Evolutionary conservation across 2,888 invertebrate species (phyloP).

Genomic region (Atethmia centrago): DNA sequence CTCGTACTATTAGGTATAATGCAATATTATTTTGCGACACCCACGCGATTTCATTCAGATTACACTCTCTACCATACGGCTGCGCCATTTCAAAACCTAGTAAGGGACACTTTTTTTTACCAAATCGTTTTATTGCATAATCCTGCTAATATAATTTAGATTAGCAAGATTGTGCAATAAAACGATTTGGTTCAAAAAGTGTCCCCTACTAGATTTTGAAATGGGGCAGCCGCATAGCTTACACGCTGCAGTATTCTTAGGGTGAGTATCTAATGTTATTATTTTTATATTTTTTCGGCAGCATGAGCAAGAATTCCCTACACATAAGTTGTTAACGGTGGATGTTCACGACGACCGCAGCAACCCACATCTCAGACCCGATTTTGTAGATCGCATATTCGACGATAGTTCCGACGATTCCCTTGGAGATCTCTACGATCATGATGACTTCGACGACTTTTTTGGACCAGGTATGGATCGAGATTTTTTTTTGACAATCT

Average conservation of each 20-base stretch:
- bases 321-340: constrained; percentile 76
- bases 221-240: too few species aligned
- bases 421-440: constrained; percentile 80
- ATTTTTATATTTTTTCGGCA: constrained; percentile 6
- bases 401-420: constrained; percentile 83
- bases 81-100: too few species aligned
- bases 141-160: too few species aligned
- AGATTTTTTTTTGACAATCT: neutral
- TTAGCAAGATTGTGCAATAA: too few species aligned
- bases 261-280: constrained; percentile 4
- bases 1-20: too few species aligned
- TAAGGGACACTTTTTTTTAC: too few species aligned
- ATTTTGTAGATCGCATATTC: constrained; percentile 80
- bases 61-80: too few species aligned
- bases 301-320: constrained; percentile 68
- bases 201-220: too few species aligned
- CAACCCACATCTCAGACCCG: constrained; percentile 82
- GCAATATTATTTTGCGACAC: too few species aligned
- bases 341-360: constrained; percentile 80
- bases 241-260: neutral
- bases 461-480: constrained; percentile 72
- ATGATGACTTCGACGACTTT: constrained; percentile 79
- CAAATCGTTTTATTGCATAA: too few species aligned
- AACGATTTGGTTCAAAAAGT: too few species aligned
- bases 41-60: too few species aligned